These are phyloP conservation scores for Lacanobia wlatinum DNA, from an alignment of 2,888 invertebrate species.

Conservation along the genomic window DNA sequence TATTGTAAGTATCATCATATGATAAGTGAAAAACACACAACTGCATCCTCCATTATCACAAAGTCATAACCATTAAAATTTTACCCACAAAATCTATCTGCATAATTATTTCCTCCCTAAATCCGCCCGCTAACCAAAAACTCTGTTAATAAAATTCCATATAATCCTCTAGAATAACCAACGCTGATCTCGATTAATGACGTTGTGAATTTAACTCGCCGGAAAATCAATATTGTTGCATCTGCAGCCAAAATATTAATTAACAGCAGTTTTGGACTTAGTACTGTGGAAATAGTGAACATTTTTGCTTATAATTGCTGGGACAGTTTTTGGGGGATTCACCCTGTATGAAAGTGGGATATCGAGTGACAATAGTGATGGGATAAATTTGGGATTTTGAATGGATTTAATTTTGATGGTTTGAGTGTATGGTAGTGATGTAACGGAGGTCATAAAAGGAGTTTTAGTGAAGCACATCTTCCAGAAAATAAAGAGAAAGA, in stretches of 20 bases:
- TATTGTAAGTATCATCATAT: too few species aligned
- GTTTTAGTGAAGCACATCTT: not conserved
- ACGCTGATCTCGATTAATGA: constrained; percentile 86
- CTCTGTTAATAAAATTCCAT: constrained; percentile 82
- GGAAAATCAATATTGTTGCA: constrained; percentile 83
- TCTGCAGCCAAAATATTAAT: constrained; percentile 72
- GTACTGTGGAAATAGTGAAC: constrained; percentile 65
- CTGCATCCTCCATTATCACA: constrained; percentile 2
- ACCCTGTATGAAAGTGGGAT: constrained; percentile 76
- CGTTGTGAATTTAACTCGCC: constrained; percentile 87
- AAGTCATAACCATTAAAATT: constrained; percentile 45
- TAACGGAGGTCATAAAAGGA: too few species aligned
- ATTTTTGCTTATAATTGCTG: constrained; percentile 68
- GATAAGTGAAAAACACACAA: constrained; percentile 6
- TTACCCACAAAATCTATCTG: constrained; percentile 49
- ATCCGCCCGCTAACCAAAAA: constrained; percentile 71
- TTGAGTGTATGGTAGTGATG: not conserved
- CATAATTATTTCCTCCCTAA: constrained; percentile 68
- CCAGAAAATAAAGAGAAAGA: too few species aligned
- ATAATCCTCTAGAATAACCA: constrained; percentile 83
- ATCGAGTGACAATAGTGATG: constrained; percentile 80
- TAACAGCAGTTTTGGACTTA: constrained; percentile 73
- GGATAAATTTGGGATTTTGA: constrained; percentile 23
- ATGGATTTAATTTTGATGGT: not conserved
- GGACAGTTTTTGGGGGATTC: constrained; percentile 66